A percentile compares a stretch with the other conserved stretches of the same genome.
Conservation (phyloP, 1,140 invertebrate genomes). For the Lasioglossum baleicum region DNA sequence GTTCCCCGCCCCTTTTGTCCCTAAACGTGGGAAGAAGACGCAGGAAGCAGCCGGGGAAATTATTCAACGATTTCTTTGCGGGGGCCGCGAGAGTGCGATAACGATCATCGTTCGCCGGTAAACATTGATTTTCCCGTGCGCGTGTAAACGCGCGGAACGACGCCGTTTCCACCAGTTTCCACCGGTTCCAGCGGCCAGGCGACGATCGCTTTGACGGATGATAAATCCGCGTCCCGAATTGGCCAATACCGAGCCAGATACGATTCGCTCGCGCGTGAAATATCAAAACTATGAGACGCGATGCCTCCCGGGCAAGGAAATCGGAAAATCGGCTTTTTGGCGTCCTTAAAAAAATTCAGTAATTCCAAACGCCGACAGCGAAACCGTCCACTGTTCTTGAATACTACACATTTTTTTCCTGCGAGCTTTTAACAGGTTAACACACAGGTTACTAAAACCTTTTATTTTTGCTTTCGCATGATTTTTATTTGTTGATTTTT, state of each 20-base stretch:
- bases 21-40: neutral
- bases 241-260: constrained; percentile 66
- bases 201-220: constrained; percentile 70
- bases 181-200: constrained; percentile 48
- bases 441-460: too few species aligned
- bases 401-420: too few species aligned
- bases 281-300: constrained; percentile 68
- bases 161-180: constrained; percentile 55
- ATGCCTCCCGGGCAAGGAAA: neutral
- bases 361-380: too few species aligned
- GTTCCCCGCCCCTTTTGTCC: neutral
- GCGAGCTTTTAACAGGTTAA: too few species aligned
- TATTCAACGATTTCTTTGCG: constrained; percentile 1
- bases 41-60: neutral
- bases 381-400: too few species aligned
- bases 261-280: constrained; percentile 69
- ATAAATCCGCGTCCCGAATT: constrained; percentile 73
- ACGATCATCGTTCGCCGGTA: constrained; percentile 10
- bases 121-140: constrained; percentile 41
- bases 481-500: too few species aligned
- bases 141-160: constrained; percentile 42
- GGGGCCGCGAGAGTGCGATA: constrained; percentile 1
- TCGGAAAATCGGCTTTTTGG: neutral
- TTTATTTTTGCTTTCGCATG: too few species aligned
- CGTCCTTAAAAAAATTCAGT: neutral